phyloP scores from a whole-genome alignment of 2,113 vertebrate species.

The Sebastes fasciatus region DNA sequence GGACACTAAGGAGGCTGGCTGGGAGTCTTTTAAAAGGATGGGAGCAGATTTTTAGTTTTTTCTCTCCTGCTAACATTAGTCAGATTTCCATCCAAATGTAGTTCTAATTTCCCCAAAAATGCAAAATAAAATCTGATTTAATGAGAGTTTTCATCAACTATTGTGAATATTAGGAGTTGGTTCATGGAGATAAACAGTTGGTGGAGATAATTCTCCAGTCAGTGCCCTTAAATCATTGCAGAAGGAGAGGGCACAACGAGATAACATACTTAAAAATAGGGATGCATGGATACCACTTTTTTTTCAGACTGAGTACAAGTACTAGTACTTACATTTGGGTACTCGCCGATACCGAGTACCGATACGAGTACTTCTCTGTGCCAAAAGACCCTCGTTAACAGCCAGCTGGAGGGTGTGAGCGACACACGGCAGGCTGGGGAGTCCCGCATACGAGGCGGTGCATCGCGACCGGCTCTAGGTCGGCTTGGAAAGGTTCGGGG shows the following conservation, averaged over 20 bases:
- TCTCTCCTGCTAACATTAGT: neutral
- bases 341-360: too few relatives aligned
- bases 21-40: conserved; percentile 22
- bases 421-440: too few relatives aligned
- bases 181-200: neutral
- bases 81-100: neutral
- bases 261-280: neutral
- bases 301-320: too few relatives aligned
- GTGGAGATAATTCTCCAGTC: too few relatives aligned
- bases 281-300: too few relatives aligned
- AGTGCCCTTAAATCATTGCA: neutral
- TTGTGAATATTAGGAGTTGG: neutral
- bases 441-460: too few relatives aligned
- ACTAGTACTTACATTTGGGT: too few relatives aligned
- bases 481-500: too few relatives aligned
- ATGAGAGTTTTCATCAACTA: neutral
- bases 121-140: neutral
- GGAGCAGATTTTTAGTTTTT: neutral
- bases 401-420: too few relatives aligned
- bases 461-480: too few relatives aligned
- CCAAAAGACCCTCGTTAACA: too few relatives aligned
- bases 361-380: too few relatives aligned
- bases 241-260: neutral
- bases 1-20: conserved; percentile 87
- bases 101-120: neutral